Conservation (phyloP, 2,113 vertebrate species). For the Syngnathoides biaculeatus region DNA sequence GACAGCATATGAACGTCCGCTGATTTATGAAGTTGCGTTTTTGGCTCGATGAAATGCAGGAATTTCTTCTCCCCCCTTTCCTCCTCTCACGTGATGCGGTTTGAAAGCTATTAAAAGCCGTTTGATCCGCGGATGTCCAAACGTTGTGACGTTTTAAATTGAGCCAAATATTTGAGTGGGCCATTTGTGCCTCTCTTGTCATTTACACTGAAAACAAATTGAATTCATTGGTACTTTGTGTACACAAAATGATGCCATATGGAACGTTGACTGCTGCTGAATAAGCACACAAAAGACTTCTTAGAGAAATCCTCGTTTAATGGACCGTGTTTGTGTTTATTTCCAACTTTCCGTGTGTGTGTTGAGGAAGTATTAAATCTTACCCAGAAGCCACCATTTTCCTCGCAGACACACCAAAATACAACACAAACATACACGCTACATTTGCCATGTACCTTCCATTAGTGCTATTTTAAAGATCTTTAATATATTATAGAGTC, state of each 20-base stretch:
- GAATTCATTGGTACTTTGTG: conserved; percentile 35
- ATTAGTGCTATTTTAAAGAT: not conserved
- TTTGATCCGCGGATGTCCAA: conserved; percentile 23
- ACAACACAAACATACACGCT: not conserved
- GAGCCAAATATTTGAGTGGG: conserved; percentile 38
- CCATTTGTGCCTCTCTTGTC: conserved; percentile 45
- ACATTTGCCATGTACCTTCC: not conserved
- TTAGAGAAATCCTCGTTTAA: conserved; percentile 54
- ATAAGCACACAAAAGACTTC: conserved; percentile 46
- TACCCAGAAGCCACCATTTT: conserved; percentile 22
- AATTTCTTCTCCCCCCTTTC: not conserved
- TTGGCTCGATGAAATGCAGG: not conserved
- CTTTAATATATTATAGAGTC: too few species aligned
- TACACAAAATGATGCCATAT: conserved; percentile 22
- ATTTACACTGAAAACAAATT: conserved; percentile 56
- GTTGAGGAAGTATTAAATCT: conserved; percentile 58
- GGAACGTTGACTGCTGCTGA: conserved; percentile 47
- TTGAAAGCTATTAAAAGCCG: conserved; percentile 26
- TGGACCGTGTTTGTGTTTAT: conserved; percentile 47
- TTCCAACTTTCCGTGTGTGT: conserved; percentile 63
- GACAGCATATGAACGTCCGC: not conserved
- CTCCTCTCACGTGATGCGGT: conserved; percentile 16
- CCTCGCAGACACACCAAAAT: conserved; percentile 25
- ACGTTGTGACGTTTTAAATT: conserved; percentile 39
- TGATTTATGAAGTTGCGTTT: not conserved